phyloP scores from a whole-genome alignment of 2,797 vertebrate species.

The Epinephelus coioides region DNA sequence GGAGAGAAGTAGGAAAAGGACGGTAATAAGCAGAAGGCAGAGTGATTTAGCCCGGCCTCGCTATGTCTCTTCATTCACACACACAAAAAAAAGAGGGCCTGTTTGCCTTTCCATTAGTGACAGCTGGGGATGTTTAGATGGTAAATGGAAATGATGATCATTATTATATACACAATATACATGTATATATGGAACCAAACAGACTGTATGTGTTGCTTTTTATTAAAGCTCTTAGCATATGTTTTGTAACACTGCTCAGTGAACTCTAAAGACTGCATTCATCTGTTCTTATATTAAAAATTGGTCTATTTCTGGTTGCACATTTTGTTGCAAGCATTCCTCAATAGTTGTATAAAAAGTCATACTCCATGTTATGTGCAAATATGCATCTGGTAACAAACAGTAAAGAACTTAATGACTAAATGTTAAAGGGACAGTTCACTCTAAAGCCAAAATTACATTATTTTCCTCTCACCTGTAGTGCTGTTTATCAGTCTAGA shows the following conservation, averaged over 20 bases:
- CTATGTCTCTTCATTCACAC: conserved; percentile 61
- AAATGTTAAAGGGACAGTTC: no score
- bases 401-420: not conserved
- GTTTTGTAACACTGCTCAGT: not conserved
- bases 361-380: not conserved
- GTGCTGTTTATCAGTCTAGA: no score
- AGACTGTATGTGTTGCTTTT: conserved; percentile 9
- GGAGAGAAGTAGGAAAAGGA: conserved; percentile 67
- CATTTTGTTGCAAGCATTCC: not conserved
- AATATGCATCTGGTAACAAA: not conserved
- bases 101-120: conserved; percentile 72
- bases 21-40: conserved; percentile 74
- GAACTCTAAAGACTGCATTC: conserved; percentile 2
- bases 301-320: not conserved
- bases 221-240: conserved; percentile 8
- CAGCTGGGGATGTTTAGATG: conserved; percentile 66
- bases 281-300: not conserved
- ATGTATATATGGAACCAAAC: conserved; percentile 19
- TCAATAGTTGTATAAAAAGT: not conserved
- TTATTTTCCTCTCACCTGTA: no score
- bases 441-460: no score
- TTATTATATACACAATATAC: conserved; percentile 42
- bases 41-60: conserved; percentile 61
- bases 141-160: conserved; percentile 57
- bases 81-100: conserved; percentile 31